phyloP scores from a whole-genome alignment of 2,113 vertebrate species.

The Megaleporinus macrocephalus region DNA sequence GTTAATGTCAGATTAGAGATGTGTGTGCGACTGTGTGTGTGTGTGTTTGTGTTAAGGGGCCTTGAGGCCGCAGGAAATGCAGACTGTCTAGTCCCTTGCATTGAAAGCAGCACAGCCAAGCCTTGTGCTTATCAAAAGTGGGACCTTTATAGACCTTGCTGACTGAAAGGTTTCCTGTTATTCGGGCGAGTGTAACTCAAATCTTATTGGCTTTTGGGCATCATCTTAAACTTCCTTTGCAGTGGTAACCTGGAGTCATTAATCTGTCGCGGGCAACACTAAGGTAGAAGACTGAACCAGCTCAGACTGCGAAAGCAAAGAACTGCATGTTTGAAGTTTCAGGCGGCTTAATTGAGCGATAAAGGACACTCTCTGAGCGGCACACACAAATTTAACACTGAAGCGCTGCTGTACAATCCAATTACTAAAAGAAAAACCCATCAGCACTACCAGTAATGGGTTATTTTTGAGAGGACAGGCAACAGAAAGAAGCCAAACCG shows the following conservation, averaged over 20 bases:
- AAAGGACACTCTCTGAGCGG: neutral
- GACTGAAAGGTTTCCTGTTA: slow-evolving; percentile 59
- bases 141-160: slow-evolving; percentile 62
- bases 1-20: slow-evolving; percentile 49
- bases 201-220: slow-evolving; percentile 49
- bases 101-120: slow-evolving; percentile 57
- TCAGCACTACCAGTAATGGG: neutral
- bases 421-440: slow-evolving; percentile 5
- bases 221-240: slow-evolving; percentile 60
- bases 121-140: slow-evolving; percentile 63
- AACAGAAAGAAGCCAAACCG: neutral
- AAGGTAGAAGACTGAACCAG: slow-evolving; percentile 25
- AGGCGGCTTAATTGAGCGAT: slow-evolving; percentile 19
- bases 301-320: slow-evolving; percentile 29
- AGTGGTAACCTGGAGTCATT: slow-evolving; percentile 66
- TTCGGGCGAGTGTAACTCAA: slow-evolving; percentile 70
- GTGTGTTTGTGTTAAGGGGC: slow-evolving; percentile 53
- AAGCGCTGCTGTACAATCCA: neutral
- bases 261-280: slow-evolving; percentile 66
- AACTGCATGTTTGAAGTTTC: slow-evolving; percentile 20
- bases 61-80: slow-evolving; percentile 20
- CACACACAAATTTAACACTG: slow-evolving; percentile 14
- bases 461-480: neutral
- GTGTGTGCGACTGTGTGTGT: slow-evolving; percentile 61
- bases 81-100: slow-evolving; percentile 10